These are phyloP conservation scores for Tethea ocularis DNA, from an alignment of 2,888 invertebrate genomes.

Conservation along the genomic window DNA sequence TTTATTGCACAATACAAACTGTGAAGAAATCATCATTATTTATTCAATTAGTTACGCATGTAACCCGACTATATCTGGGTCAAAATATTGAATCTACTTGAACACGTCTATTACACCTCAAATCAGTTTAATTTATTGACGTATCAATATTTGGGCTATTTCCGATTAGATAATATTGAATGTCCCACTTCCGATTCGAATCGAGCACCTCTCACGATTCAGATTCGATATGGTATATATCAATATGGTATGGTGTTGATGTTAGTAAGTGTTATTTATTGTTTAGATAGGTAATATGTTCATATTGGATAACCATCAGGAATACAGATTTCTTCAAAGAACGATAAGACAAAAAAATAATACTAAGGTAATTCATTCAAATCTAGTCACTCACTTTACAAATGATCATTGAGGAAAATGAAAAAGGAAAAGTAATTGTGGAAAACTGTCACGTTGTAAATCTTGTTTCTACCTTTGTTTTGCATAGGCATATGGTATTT, in stretches of 20 bases:
- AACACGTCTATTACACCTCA: not conserved
- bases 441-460: not conserved
- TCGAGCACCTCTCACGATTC: slow-evolving; percentile 36
- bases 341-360: no score
- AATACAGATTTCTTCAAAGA: no score
- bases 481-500: not conserved
- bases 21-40: not conserved
- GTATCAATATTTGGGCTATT: slow-evolving; percentile 36
- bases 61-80: not conserved
- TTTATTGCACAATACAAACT: not conserved
- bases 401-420: not conserved
- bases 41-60: not conserved
- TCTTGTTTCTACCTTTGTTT: not conserved
- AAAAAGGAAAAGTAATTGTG: not conserved
- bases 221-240: not conserved
- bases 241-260: no score
- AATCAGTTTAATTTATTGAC: slow-evolving; percentile 17
- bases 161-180: slow-evolving; percentile 45
- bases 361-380: no score
- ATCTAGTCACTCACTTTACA: not conserved
- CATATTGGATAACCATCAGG: no score
- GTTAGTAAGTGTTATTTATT: no score
- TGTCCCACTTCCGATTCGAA: slow-evolving; percentile 41
- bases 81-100: not conserved
- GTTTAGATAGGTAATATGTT: no score